These are phyloP conservation scores for Chiridota heheva DNA, from an alignment of 35 echinoderm and acorn worm species.

Conservation along the genomic window DNA sequence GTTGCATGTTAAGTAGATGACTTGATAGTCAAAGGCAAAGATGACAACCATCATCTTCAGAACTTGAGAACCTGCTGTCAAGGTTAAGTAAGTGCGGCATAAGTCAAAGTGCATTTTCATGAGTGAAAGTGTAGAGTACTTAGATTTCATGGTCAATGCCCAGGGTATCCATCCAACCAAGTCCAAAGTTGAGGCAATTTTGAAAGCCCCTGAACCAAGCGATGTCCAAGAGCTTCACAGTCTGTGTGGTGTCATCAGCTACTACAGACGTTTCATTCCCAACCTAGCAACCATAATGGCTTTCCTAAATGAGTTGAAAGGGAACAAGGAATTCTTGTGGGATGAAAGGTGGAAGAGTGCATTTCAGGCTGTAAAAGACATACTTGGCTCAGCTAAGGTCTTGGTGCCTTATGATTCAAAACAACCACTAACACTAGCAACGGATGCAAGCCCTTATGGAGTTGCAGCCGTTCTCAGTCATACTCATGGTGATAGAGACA, in stretches of 20 bases:
- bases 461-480: neutral
- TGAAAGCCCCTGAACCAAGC: slow-evolving; percentile 1
- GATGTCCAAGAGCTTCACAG: slow-evolving; percentile 3
- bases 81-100: neutral
- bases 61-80: neutral
- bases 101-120: slow-evolving; percentile 10
- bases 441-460: neutral
- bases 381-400: slow-evolving; percentile 20
- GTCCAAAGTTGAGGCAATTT: neutral
- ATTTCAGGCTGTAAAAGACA: slow-evolving; percentile 1
- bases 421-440: neutral
- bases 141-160: neutral
- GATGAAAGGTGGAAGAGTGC: neutral
- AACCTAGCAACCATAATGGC: slow-evolving; percentile 23
- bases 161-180: neutral
- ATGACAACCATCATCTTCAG: neutral
- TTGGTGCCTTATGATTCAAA: slow-evolving; percentile 11
- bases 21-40: neutral
- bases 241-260: slow-evolving; percentile 20
- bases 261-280: slow-evolving; percentile 32
- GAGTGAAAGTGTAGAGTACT: neutral
- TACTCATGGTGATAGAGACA: neutral
- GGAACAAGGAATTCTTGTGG: neutral
- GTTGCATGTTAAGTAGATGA: slow-evolving; percentile 16
- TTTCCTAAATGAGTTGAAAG: slow-evolving; percentile 1